Base-by-base conservation (phyloP, 2,888 invertebrate species). In the Seladonia tumulorum region DNA sequence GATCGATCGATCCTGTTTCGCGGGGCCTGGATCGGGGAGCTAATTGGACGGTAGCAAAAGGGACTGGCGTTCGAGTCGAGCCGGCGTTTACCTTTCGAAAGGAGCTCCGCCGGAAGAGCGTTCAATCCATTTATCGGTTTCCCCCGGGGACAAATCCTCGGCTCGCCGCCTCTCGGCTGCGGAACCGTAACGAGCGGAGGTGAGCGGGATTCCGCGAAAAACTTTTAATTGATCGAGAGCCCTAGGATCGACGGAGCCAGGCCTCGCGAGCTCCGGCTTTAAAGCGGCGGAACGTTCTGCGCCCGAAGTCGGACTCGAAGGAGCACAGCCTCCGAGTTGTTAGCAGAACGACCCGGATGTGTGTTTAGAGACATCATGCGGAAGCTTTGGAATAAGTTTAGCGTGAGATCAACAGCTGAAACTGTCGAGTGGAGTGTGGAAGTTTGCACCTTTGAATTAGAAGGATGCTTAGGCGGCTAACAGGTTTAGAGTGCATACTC, bases 81-180 rank as follows among this genome's bases (percentile, higher is more conserved):
- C 14, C 39, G 22, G 22, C 66, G 53, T 83, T 75, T 70, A 77
- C 70, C 72, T 66, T 39, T 60, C 68, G 71, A 42, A 63, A 49
- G 25, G 47, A 53, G 49, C 8, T 60, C n/a, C 45, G 16, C 22
- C 60, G 53, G 82, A 82, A 66, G 74, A 71, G 63, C 16, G 57
- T 80, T 84, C 42, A 73, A 80, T 84, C 71, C 74, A 57, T 74
- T 83, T 80, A 84, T 84, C 66, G 78, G 78, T 49, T 66, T 68
- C 76, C 18, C 29, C 47, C 12, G 22, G 66, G 57, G 68, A 73
- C 66, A 70, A 83, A 72, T 49, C 45, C n/a, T 70, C 14, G 66
- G 66, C 66, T 66, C 18, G 66, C 29, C 22, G 70, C 47, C 8
- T 39, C 18, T 29, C 29, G 18, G 66, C 73, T 35, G 57, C 71